These are phyloP conservation scores for Phrixothrix hirtus DNA, from an alignment of 2,888 invertebrate species.

Conservation along the genomic window DNA sequence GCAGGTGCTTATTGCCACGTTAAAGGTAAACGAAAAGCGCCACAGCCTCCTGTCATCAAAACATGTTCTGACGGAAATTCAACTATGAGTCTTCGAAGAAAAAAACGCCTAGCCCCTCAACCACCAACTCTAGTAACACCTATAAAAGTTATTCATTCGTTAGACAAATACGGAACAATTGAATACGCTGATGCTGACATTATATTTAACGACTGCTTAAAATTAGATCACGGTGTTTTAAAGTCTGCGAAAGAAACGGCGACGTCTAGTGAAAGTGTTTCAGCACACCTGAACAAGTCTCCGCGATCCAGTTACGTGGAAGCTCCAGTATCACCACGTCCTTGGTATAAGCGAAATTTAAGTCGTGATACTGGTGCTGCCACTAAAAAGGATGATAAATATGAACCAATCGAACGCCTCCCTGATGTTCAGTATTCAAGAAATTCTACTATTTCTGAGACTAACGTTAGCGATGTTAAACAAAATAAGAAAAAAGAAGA, in stretches of 20 bases:
- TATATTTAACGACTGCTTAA: slow-evolving; percentile 55
- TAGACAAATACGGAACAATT: slow-evolving; percentile 40
- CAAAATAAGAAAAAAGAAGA: slow-evolving; percentile 50
- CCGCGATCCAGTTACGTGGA: slow-evolving; percentile 46
- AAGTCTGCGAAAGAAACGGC: slow-evolving; percentile 53
- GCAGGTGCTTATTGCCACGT: slow-evolving; percentile 66
- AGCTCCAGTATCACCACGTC: slow-evolving; percentile 60
- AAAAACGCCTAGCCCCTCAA: slow-evolving; percentile 57
- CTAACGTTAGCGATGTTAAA: slow-evolving; percentile 38
- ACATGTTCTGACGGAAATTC: slow-evolving; percentile 33
- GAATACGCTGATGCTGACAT: slow-evolving; percentile 44
- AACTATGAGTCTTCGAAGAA: slow-evolving; percentile 49
- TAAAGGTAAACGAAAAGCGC: slow-evolving; percentile 75
- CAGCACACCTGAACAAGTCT: slow-evolving; percentile 46
- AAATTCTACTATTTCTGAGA: slow-evolving; percentile 48
- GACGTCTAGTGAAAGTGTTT: slow-evolving; percentile 44
- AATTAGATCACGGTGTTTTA: slow-evolving; percentile 58
- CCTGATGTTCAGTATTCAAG: slow-evolving; percentile 63
- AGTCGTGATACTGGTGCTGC: slow-evolving; percentile 42
- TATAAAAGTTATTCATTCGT: slow-evolving; percentile 37
- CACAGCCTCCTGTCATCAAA: slow-evolving; percentile 64
- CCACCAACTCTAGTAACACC: slow-evolving; percentile 49
- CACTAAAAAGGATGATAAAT: slow-evolving; percentile 50
- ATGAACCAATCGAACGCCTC: slow-evolving; percentile 50
- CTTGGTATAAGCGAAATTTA: slow-evolving; percentile 68